Evolutionary conservation across 2,797 vertebrate species (phyloP), one percentile per base, ranked within the genome.

Genomic region (Sylvia borin): DNA sequence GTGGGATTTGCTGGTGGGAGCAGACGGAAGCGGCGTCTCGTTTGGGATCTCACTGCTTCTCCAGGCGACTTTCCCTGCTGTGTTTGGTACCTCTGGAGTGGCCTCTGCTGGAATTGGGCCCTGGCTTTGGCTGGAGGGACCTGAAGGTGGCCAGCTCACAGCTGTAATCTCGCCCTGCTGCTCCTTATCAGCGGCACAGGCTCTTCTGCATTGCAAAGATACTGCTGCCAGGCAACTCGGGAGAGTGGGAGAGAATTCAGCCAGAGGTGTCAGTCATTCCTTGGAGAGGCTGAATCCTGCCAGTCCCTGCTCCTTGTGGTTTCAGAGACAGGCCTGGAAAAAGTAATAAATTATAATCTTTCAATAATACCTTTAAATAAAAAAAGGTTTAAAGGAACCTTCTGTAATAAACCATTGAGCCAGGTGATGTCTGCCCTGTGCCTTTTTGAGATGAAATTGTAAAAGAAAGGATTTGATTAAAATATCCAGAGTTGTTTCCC

Each of bases 161-260:
- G 88, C 93, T 83, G 8, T 80, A 38, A 32, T 12, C 88, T 66
- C 22, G 3, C 80, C 47, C 8, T 15, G 65, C 85, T 64, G 81
- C 80, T 57, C 45, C 60, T 84, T 91, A 84, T 76, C 85, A 75
- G 91, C 70, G 21, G 48, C 14, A 1, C 92, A 73, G 75, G 75
- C 91, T 94, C 71, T 62, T 77, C 87, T 95, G 92, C 75, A 64
- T 91, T 89, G 93, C 95, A 91, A 93, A 91, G 93, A 92, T 90
- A 82, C 1, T 27, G 93, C 95, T 96, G 92, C 95, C 94, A 94
- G 95, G 95, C 94, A 96, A 92, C 94, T 95, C 8, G 9, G 12
- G 58, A 88, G 93, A 92, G 91, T 91, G 93, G 85, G 92, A 82
- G 94, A 62, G 88, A n/a, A 94, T 81, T 53, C 79, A 95, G 92